Evolutionary conservation across 2,888 invertebrate species (phyloP).

Genomic region (Microchrysa polita): DNA sequence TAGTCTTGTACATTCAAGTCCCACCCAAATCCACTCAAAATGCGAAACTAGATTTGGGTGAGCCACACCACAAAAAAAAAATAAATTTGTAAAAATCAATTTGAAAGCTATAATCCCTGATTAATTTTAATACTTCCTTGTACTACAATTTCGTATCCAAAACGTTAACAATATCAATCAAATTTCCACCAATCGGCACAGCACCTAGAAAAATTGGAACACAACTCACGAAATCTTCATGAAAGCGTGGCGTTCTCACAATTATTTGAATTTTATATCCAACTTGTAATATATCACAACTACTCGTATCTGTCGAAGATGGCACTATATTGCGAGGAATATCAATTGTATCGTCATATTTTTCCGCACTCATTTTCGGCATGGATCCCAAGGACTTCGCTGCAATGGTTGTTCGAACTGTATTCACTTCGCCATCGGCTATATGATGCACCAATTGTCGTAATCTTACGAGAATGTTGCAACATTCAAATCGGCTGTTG

Average conservation of each 20-base stretch:
- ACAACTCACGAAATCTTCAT: constrained; percentile 13
- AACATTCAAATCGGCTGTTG: constrained; percentile 13
- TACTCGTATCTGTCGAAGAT: constrained; percentile 26
- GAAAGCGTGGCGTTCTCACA: constrained; percentile 18
- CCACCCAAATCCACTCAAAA: too few relatives aligned
- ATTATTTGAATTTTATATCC: constrained; percentile 26
- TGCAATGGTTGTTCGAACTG: background rate
- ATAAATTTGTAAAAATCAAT: too few relatives aligned
- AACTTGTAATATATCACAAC: constrained; percentile 15
- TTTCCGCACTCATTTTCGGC: background rate
- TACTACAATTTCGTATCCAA: constrained; percentile 16
- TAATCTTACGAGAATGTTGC: background rate
- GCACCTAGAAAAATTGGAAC: constrained; percentile 22
- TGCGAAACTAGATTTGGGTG: too few relatives aligned
- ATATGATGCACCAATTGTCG: background rate
- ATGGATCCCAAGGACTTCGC: constrained; percentile 26
- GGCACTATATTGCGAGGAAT: constrained; percentile 9
- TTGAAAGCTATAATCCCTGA: too few relatives aligned
- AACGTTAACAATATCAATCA: constrained; percentile 5
- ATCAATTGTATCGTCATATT: constrained; percentile 12
- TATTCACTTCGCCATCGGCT: background rate
- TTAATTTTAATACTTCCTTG: too few relatives aligned
- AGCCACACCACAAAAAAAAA: too few relatives aligned
- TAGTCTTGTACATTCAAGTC: too few relatives aligned
- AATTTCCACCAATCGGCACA: constrained; percentile 17